Evolutionary conservation across 2,113 vertebrate species (phyloP).

Genomic region (Dendropsophus ebraccatus): DNA sequence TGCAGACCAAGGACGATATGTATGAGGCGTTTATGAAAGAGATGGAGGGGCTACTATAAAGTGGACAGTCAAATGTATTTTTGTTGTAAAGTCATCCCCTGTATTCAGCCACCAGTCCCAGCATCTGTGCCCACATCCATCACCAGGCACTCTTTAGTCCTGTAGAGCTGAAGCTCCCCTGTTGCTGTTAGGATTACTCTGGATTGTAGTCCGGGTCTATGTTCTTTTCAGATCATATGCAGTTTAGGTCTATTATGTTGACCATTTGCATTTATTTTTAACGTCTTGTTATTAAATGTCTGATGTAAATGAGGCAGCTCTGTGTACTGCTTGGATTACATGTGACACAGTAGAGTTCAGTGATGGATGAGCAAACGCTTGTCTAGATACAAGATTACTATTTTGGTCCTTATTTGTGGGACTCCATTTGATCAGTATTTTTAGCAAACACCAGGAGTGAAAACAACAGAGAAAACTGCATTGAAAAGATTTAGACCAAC

Average conservation of each 20-base stretch:
- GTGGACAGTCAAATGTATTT: slow-evolving; percentile 24
- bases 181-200: slow-evolving; percentile 13
- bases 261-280: slow-evolving; percentile 21
- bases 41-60: slow-evolving; percentile 93
- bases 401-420: too few relatives aligned
- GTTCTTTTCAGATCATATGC: not conserved
- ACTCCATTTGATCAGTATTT: too few relatives aligned
- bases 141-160: not conserved
- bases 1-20: slow-evolving; percentile 97
- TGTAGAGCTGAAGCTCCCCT: not conserved
- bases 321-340: not conserved
- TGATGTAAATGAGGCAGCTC: not conserved
- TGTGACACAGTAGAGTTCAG: not conserved
- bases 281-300: slow-evolving; percentile 17
- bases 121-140: not conserved
- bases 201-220: not conserved
- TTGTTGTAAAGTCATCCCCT: not conserved
- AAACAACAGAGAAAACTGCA: too few relatives aligned
- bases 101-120: not conserved
- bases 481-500: too few relatives aligned
- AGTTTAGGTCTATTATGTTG: slow-evolving; percentile 11
- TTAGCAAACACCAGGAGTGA: too few relatives aligned
- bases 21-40: slow-evolving; percentile 99
- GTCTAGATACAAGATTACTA: too few relatives aligned
- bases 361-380: not conserved